Evolutionary conservation across 2,113 vertebrate genomes (phyloP).

Genomic region (Oryzias celebensis): DNA sequence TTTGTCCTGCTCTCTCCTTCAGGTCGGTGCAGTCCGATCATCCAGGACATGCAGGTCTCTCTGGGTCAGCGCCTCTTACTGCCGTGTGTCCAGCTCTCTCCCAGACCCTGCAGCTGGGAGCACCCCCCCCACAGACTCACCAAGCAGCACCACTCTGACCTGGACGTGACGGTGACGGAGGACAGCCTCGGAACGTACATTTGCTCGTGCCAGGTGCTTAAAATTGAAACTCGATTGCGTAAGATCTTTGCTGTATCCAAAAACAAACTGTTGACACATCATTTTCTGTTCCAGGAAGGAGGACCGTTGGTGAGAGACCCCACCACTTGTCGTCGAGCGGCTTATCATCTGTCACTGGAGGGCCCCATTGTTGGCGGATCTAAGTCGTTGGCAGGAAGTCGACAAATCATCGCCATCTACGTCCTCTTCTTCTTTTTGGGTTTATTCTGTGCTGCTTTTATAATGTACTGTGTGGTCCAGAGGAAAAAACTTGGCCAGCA

Average conservation of each 20-base stretch:
- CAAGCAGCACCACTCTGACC: constrained; percentile 71
- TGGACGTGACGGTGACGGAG: constrained; percentile 78
- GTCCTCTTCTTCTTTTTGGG: constrained; percentile 70
- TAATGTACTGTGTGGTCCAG: constrained; percentile 38
- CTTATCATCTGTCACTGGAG: constrained; percentile 76
- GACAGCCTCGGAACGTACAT: constrained; percentile 78
- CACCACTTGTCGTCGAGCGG: constrained; percentile 73
- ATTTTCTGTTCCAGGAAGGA: constrained; percentile 48
- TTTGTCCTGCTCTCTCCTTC: background rate
- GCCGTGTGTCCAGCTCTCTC: constrained; percentile 79
- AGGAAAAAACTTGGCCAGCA: constrained; percentile 8
- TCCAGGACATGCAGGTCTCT: constrained; percentile 53
- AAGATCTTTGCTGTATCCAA: accelerated
- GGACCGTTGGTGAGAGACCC: constrained; percentile 54
- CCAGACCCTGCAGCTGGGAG: constrained; percentile 82
- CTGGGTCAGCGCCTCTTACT: constrained; percentile 67
- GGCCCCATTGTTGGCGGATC: constrained; percentile 33
- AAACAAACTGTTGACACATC: background rate
- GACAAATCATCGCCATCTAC: constrained; percentile 71
- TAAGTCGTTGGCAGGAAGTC: background rate
- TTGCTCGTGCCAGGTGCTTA: constrained; percentile 80
- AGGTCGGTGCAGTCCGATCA: constrained; percentile 58
- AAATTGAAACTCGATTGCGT: no score
- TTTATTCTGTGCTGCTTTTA: constrained; percentile 3
- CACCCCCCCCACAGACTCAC: constrained; percentile 70